These are phyloP conservation scores for Phaethon lepturus DNA, from an alignment of 2,113 vertebrate genomes.

Conservation along the genomic window DNA sequence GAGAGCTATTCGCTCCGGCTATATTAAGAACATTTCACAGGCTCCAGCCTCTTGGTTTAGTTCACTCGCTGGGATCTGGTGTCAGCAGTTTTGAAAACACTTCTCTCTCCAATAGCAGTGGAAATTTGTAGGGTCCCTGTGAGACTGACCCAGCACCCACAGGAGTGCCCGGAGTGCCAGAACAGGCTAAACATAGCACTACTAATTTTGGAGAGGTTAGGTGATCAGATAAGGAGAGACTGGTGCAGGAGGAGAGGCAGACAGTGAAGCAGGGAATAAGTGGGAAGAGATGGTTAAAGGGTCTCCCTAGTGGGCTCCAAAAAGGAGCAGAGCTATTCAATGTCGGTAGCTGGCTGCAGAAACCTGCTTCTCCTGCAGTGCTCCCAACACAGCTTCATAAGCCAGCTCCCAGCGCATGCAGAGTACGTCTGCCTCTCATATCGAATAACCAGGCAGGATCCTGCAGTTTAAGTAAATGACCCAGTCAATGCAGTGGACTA, in stretches of 20 bases:
- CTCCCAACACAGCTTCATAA: neutral
- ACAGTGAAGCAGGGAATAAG: neutral
- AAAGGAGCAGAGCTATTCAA: neutral
- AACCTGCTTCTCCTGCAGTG: neutral
- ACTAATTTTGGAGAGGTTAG: conserved; percentile 50
- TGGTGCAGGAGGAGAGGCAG: neutral
- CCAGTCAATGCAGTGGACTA: neutral
- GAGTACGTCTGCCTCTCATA: neutral
- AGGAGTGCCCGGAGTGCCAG: neutral
- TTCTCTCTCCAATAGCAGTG: conserved; percentile 32
- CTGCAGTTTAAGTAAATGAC: neutral
- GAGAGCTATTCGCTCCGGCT: conserved; percentile 31
- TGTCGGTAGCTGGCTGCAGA: neutral
- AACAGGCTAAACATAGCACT: conserved; percentile 55
- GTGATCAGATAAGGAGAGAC: neutral
- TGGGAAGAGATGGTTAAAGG: neutral
- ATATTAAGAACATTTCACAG: conserved; percentile 68
- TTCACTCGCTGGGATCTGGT: conserved; percentile 44
- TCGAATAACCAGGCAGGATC: neutral
- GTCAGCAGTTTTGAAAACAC: conserved; percentile 65
- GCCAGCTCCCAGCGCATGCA: neutral
- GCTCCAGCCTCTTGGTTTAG: conserved; percentile 33
- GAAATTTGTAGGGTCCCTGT: conserved; percentile 29
- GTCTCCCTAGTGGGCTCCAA: neutral
- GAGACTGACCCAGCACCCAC: neutral